Conservation (phyloP, 2,113 vertebrate species). For the Silurus asotus region DNA sequence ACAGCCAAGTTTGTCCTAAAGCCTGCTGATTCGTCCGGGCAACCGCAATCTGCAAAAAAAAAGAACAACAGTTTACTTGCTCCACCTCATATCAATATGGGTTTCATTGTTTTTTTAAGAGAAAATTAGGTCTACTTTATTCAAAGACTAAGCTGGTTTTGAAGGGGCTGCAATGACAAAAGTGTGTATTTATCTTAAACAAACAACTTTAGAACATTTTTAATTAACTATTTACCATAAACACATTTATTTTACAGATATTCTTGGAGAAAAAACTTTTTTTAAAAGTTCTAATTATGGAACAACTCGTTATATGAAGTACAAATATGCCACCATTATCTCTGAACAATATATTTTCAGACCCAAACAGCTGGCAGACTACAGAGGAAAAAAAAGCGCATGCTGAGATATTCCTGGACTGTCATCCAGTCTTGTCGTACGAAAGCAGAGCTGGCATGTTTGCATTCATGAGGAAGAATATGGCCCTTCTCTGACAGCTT, state of each 20-base stretch:
- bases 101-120: constrained; percentile 2
- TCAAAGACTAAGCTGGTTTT: constrained; percentile 9
- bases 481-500: constrained; percentile 73
- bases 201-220: background rate
- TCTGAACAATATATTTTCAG: constrained; percentile 71
- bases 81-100: constrained; percentile 16
- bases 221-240: background rate
- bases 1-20: constrained; percentile 80
- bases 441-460: constrained; percentile 75
- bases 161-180: background rate
- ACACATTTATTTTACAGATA: background rate
- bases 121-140: background rate
- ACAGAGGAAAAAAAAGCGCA: constrained; percentile 71
- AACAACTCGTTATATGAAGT: constrained; percentile 41
- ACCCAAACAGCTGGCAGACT: constrained; percentile 77
- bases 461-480: constrained; percentile 70
- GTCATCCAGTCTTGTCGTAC: constrained; percentile 71
- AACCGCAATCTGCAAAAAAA: constrained; percentile 72
- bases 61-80: constrained; percentile 51
- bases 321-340: constrained; percentile 70
- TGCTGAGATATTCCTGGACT: constrained; percentile 76
- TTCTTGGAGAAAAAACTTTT: background rate
- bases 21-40: constrained; percentile 79
- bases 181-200: background rate
- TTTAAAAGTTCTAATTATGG: constrained; percentile 33